A percentile compares a stretch with the other conserved stretches of the same genome.
Evolutionary conservation across 2,113 vertebrate genomes (phyloP).

Genomic region (Sceloporus tristichus): DNA sequence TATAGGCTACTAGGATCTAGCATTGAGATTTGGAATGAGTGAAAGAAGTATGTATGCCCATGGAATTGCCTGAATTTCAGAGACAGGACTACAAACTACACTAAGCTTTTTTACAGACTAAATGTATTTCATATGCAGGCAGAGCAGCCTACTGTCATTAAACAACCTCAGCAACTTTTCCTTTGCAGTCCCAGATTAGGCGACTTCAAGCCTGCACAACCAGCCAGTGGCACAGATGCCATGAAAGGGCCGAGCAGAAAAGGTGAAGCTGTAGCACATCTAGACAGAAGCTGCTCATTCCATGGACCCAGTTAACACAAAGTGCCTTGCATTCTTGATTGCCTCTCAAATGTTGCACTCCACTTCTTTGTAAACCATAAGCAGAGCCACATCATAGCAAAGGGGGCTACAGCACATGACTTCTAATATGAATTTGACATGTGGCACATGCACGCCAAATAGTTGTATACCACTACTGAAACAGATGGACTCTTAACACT

Average conservation of each 20-base stretch:
- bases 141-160: constrained; percentile 18
- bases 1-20: not conserved
- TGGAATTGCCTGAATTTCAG: not conserved
- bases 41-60: too few relatives aligned
- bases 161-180: constrained; percentile 26
- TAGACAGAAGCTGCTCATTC: not conserved
- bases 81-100: constrained; percentile 24
- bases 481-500: not conserved
- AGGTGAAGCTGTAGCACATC: not conserved
- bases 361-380: not conserved
- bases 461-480: not conserved
- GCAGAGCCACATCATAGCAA: not conserved
- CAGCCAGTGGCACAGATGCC: not conserved
- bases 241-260: not conserved
- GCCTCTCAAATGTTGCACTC: not conserved
- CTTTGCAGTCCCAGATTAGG: constrained; percentile 47
- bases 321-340: not conserved
- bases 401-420: not conserved
- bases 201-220: constrained; percentile 2
- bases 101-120: not conserved
- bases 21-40: not conserved
- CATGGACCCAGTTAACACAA: not conserved
- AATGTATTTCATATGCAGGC: constrained; percentile 8
- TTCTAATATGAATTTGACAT: not conserved
- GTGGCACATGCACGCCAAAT: not conserved